Base-by-base conservation (phyloP, 2,797 vertebrate species). In the Microhierax caerulescens region DNA sequence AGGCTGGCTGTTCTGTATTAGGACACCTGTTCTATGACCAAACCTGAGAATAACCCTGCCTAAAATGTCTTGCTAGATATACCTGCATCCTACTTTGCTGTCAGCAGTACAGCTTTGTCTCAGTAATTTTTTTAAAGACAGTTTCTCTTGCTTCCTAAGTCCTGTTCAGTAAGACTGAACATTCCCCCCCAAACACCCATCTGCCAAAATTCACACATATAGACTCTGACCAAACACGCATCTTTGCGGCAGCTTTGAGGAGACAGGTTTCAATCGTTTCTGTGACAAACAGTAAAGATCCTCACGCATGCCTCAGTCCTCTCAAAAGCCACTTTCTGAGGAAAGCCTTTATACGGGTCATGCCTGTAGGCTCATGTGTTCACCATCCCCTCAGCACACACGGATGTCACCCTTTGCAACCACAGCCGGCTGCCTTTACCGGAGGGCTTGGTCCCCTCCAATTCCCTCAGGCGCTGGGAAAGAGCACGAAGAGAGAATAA, bases 281-380 rank as follows among this genome's bases (percentile, higher is more conserved):
- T n/a, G 13, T n/a, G 51, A 61, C 59, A 43, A 60, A 47, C 73
- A 3, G 4, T 1, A 48, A 41, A 9, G 5, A 20, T 4, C 10
- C 47, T 76, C 39, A 61, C 11, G 17, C 5, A 2, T 1, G 11
- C 21, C 12, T 15, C 34, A 17, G 24, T 20, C 18, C 30, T 47
- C 57, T 22, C 39, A 37, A 47, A 75, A 37, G 5, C 15, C 48
- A 13, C 16, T 21, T 50, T 56, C 63, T 14, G 30, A 47, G 39
- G 47, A 39, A 75, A 48, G 32, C 56, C 48, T n/a, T 51, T 22
- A 25, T 1, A 1, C 3, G 1, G 37, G 73, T 36, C 13, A 3
- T 20, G 48, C 51, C 47, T 2, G 9, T 0, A 17, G 19, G 45
- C 54, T 60, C 6, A 15, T 0, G 1, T 5, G 21, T 48, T 48